Conservation (phyloP, 2,113 vertebrate species). For the Semnopithecus entellus region DNA sequence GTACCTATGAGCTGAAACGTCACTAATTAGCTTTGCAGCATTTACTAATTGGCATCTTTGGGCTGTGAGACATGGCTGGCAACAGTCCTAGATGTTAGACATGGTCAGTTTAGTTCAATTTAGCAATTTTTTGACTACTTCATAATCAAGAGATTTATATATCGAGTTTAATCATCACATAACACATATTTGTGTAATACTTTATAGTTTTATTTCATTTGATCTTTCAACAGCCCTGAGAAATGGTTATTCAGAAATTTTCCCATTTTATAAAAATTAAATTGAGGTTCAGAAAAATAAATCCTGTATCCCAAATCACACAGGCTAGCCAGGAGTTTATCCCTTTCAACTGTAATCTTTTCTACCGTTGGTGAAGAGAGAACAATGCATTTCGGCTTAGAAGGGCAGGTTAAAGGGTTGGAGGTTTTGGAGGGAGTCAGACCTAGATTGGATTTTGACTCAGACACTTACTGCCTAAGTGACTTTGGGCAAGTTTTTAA, state of each 20-base stretch:
- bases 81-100: conserved; percentile 29
- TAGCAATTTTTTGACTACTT: conserved; percentile 30
- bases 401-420: not conserved
- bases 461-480: not conserved
- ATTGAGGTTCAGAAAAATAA: conserved; percentile 21
- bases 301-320: not conserved
- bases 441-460: not conserved
- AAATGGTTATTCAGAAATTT: not conserved
- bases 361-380: not conserved
- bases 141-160: not conserved
- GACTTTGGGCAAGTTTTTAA: not conserved
- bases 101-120: conserved; percentile 29
- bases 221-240: not conserved
- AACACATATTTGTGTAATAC: not conserved
- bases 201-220: conserved; percentile 35
- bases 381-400: not conserved
- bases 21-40: not conserved
- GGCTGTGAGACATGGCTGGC: not conserved
- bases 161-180: not conserved
- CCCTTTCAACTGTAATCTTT: not conserved
- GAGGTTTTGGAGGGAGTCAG: not conserved
- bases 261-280: not conserved
- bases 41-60: conserved; percentile 38
- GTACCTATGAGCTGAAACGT: not conserved
- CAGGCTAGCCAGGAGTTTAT: not conserved